Conservation (phyloP, 1,140 invertebrate genomes). For the Gonatopus flavifemur region DNA sequence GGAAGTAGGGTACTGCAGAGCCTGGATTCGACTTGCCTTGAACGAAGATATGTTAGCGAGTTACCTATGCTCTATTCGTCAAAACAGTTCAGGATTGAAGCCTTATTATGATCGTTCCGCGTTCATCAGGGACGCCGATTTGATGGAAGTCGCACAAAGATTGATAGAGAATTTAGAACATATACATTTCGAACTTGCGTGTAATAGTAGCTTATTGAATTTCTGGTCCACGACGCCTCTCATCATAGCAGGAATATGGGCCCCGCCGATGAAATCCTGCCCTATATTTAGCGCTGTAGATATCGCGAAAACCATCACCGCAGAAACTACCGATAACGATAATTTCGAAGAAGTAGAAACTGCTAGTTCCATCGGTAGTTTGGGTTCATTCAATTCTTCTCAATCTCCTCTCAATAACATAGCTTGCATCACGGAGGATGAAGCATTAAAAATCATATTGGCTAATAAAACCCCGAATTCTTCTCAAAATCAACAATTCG, state of each 20-base stretch:
- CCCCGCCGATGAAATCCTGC: slow-evolving; percentile 71
- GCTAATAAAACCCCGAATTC: slow-evolving; percentile 37
- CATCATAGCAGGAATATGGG: slow-evolving; percentile 81
- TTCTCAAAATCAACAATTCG: background rate
- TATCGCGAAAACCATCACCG: slow-evolving; percentile 68
- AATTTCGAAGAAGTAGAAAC: slow-evolving; percentile 46
- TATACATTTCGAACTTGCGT: slow-evolving; percentile 78
- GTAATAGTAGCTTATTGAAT: slow-evolving; percentile 87
- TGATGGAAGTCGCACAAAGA: slow-evolving; percentile 75
- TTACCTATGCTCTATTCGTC: slow-evolving; percentile 77
- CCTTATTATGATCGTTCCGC: slow-evolving; percentile 79
- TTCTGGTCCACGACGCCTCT: slow-evolving; percentile 85
- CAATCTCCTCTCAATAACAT: slow-evolving; percentile 43
- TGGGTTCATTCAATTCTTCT: slow-evolving; percentile 47
- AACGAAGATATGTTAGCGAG: slow-evolving; percentile 87
- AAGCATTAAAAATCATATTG: slow-evolving; percentile 68
- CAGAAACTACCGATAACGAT: slow-evolving; percentile 52
- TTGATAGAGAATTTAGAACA: slow-evolving; percentile 79
- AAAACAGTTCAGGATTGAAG: slow-evolving; percentile 70
- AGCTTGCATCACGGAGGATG: slow-evolving; percentile 58
- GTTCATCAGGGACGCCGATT: slow-evolving; percentile 76
- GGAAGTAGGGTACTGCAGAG: slow-evolving; percentile 86
- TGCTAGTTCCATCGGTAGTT: slow-evolving; percentile 49
- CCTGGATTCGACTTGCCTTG: slow-evolving; percentile 85
- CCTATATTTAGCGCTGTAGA: slow-evolving; percentile 69